Evolutionary conservation across 2,888 invertebrate species (phyloP), one percentile per base, ranked within the genome.

Genomic region (Acanthococcus lagerstroemiae): DNA sequence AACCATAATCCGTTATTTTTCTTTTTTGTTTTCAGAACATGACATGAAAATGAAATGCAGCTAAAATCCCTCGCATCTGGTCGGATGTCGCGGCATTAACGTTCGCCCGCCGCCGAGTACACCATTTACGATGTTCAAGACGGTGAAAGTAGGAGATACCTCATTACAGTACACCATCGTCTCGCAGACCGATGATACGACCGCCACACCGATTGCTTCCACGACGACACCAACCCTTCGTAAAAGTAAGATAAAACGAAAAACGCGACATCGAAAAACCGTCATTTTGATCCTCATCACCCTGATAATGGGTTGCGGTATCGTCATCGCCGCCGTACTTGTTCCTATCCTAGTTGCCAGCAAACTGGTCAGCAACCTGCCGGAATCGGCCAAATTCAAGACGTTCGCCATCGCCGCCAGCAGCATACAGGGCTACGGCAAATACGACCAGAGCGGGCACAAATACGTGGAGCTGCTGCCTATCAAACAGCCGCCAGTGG

Each of bases 121-220:
- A 50, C 6, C 12, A 48, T 7, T 15, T 17, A 54, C 15, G 25
- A 86, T 86, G 86, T 86, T 86, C 78, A 86, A 86, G 78, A 86
- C 85, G 71, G 85, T 86, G 75, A 79, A 85, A 69, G 85, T 85
- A 75, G 86, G 86, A 69, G 86, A 86, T 75, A 84, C 85, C 73
- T 84, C 85, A 74, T 80, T 86, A 72, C 86, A 86, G 74, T 86
- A 86, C 76, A 56, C 66, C 25, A 57, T 66, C 37, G 66, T 66
- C 24, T 56, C 66, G 15, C 66, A 66, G 30, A 50, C 48, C 9
- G 66, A 66, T 15, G 66, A 66, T 4, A 37, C 45, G 24, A 6
- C 37, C 1, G 25, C 17, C 61, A 17, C 7, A 21, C 21, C 19
- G 4, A n/a, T 15, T 9, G 9, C 15, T 5, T 17, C 9, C 9